A percentile compares a stretch with the other conserved stretches of the same genome.
Conservation (phyloP, 2,888 invertebrate genomes). For the Machimus rusticus region DNA sequence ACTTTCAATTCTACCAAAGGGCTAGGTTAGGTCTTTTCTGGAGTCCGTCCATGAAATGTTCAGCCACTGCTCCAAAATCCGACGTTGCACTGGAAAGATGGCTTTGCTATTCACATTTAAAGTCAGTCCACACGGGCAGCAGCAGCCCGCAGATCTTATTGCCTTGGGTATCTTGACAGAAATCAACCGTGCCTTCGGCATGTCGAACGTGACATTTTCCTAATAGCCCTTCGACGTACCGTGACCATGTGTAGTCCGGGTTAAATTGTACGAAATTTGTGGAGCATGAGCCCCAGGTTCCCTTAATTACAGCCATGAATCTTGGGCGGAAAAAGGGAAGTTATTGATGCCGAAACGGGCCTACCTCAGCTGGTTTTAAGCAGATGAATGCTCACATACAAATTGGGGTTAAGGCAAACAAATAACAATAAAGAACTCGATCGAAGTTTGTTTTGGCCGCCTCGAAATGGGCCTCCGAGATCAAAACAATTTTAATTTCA, state of each 20-base stretch:
- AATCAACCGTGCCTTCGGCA: not conserved
- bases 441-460: conserved; percentile 1
- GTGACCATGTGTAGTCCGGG: not conserved
- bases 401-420: not conserved
- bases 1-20: not conserved
- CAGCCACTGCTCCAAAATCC: not conserved
- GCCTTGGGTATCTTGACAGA: not conserved
- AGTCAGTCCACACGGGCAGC: not conserved
- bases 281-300: not conserved
- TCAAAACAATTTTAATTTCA: not conserved
- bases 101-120: not conserved
- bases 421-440: not conserved
- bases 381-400: not conserved
- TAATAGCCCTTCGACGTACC: conserved; percentile 8
- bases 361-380: conserved; percentile 18
- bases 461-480: not conserved
- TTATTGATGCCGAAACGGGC: conserved; percentile 13
- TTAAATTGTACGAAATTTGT: not conserved
- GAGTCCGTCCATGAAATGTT: not conserved
- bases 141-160: not conserved
- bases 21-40: not conserved
- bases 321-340: conserved; percentile 11
- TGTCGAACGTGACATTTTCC: conserved; percentile 16
- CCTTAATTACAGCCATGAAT: conserved; percentile 22
- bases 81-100: not conserved